These are phyloP conservation scores for Otus scops DNA, from an alignment of 2,797 vertebrate species.

Conservation along the genomic window DNA sequence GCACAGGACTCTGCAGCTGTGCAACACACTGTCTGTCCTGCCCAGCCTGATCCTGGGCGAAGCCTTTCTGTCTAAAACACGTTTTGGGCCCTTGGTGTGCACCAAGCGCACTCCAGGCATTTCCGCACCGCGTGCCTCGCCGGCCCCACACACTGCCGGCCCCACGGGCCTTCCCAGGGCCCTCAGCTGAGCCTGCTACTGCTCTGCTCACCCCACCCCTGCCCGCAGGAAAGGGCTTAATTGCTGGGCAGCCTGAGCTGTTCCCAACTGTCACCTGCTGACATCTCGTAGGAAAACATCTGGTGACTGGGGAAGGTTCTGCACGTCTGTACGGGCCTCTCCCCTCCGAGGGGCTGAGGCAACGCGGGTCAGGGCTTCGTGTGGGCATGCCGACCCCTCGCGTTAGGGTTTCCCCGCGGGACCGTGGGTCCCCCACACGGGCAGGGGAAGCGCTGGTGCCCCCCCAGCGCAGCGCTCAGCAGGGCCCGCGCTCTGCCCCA, in stretches of 20 bases:
- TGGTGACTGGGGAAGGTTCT: background rate
- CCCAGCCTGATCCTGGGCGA: background rate
- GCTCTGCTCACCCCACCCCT: background rate
- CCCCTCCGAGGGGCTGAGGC: background rate
- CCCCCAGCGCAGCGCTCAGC: too few species aligned
- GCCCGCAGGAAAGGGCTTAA: background rate
- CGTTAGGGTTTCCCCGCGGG: too few species aligned
- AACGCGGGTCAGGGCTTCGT: accelerated
- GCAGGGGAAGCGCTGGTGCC: too few species aligned
- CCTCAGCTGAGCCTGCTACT: accelerated
- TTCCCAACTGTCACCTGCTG: background rate
- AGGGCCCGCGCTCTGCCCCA: background rate
- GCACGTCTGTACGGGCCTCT: accelerated
- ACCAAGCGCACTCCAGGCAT: accelerated
- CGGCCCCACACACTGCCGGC: too few species aligned
- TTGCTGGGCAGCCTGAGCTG: background rate
- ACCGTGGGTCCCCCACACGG: background rate
- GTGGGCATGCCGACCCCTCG: background rate
- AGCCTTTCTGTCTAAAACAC: background rate
- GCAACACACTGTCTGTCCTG: accelerated
- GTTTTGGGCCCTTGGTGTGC: accelerated
- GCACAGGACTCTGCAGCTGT: background rate
- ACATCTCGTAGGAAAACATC: background rate
- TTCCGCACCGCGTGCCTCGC: background rate
- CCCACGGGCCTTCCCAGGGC: background rate